Evolutionary conservation across 2,888 invertebrate genomes (phyloP).

Genomic region (Autographa pulchrina): DNA sequence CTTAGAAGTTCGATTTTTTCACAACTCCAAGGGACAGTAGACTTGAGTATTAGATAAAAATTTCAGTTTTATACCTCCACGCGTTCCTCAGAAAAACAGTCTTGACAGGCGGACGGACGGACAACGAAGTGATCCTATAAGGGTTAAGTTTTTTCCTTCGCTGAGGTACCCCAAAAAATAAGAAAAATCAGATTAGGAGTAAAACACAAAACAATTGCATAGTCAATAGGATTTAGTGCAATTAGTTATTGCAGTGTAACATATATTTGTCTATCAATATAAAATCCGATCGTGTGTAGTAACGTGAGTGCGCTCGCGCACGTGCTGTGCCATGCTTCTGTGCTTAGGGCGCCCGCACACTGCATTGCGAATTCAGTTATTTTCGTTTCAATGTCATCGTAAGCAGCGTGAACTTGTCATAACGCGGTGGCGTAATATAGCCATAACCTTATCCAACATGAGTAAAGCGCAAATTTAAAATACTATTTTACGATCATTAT

Average conservation of each 20-base stretch:
- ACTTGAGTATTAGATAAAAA: too few species aligned
- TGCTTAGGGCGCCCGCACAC: constrained; percentile 63
- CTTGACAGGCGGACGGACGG: too few species aligned
- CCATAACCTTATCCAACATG: constrained; percentile 57
- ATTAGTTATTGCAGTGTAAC: constrained; percentile 52
- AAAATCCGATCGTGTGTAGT: constrained; percentile 64
- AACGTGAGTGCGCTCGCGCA: constrained; percentile 65
- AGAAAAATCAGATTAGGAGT: neutral
- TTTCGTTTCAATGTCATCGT: constrained; percentile 57
- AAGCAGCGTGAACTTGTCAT: constrained; percentile 33
- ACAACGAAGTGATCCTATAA: too few species aligned
- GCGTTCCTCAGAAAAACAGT: too few species aligned
- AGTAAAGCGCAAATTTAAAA: constrained; percentile 30
- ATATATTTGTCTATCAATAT: constrained; percentile 60
- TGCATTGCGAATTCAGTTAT: constrained; percentile 53
- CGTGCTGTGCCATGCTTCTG: constrained; percentile 67
- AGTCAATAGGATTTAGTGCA: constrained; percentile 40
- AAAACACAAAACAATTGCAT: constrained; percentile 23
- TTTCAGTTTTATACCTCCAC: too few species aligned
- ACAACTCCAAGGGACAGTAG: too few species aligned
- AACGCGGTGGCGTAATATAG: constrained; percentile 35
- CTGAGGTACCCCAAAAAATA: too few species aligned
- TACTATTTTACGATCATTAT: constrained; percentile 18
- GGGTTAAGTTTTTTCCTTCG: too few species aligned
- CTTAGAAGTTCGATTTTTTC: too few species aligned